Evolutionary conservation across 2,888 invertebrate species (phyloP).

Genomic region (Tribolium freemani): DNA sequence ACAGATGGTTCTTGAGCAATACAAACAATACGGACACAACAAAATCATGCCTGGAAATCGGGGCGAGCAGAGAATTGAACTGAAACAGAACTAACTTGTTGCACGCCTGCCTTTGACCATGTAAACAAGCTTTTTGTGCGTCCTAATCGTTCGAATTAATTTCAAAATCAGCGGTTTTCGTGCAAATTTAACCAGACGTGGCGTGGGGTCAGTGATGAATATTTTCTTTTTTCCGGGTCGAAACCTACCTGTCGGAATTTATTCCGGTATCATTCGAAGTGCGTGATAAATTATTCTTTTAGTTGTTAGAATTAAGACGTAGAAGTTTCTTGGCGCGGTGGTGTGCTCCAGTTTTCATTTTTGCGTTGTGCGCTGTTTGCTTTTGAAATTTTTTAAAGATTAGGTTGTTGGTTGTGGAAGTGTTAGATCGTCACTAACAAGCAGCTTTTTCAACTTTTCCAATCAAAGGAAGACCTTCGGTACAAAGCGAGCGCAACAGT

Average conservation of each 20-base stretch:
- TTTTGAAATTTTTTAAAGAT: conserved; percentile 20
- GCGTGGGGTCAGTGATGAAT: not conserved
- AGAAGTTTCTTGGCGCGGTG: no score
- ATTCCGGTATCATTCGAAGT: no score
- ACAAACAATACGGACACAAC: conserved; percentile 55
- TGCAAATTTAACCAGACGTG: conserved; percentile 4
- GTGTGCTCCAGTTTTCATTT: conserved; percentile 6
- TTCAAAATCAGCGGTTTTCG: conserved; percentile 34
- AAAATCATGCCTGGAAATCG: conserved; percentile 50
- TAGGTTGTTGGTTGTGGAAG: conserved; percentile 24
- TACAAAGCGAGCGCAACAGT: conserved; percentile 58
- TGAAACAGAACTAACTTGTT: conserved; percentile 54
- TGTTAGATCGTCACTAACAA: conserved; percentile 47
- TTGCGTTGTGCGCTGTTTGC: not conserved
- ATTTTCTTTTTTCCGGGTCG: not conserved
- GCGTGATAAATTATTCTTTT: no score
- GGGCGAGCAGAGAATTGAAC: conserved; percentile 45
- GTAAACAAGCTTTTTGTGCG: conserved; percentile 46
- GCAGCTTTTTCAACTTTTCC: conserved; percentile 46
- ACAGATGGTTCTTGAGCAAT: conserved; percentile 52
- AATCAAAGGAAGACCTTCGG: conserved; percentile 55
- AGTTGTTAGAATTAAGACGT: no score
- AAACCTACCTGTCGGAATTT: no score
- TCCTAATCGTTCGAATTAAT: conserved; percentile 37
- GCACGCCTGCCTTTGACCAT: conserved; percentile 48